Conservation (phyloP, 2,797 vertebrate species). For the Cichlasoma orientale region DNA sequence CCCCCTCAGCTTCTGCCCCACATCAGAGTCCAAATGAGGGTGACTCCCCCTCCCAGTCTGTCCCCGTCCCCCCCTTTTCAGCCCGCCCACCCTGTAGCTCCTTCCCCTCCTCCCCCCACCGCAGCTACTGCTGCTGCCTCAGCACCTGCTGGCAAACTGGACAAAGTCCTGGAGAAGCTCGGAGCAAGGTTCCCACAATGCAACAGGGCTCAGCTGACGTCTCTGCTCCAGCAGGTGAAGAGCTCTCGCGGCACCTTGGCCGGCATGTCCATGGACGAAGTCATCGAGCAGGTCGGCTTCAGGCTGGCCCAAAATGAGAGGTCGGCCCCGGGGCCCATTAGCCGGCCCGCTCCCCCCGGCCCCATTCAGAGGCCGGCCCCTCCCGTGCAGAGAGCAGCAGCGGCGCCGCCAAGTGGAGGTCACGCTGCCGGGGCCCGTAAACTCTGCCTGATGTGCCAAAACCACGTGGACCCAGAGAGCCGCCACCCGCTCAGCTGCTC, state of each 20-base stretch:
- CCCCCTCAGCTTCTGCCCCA: conserved; percentile 7
- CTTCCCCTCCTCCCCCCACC: conserved; percentile 24
- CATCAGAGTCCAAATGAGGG: neutral
- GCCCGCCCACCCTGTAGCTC: neutral
- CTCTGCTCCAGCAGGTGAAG: conserved; percentile 93
- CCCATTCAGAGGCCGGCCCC: conserved; percentile 74
- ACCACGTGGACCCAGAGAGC: conserved; percentile 83
- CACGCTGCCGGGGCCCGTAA: conserved; percentile 67
- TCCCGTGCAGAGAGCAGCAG: conserved; percentile 73
- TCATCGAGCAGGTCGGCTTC: conserved; percentile 85
- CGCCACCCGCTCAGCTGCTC: conserved; percentile 88
- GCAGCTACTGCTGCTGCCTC: conserved; percentile 20
- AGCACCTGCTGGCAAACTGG: conserved; percentile 81
- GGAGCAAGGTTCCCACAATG: conserved; percentile 86
- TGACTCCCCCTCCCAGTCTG: conserved; percentile 39
- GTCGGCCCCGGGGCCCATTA: conserved; percentile 78
- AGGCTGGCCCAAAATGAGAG: conserved; percentile 75
- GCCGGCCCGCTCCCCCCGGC: conserved; percentile 42
- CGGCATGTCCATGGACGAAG: conserved; percentile 89
- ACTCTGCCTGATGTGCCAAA: conserved; percentile 93
- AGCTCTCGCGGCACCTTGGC: conserved; percentile 89
- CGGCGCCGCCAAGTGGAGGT: conserved; percentile 32
- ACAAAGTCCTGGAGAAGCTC: conserved; percentile 90
- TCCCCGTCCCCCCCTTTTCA: conserved; percentile 45
- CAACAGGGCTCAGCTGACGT: conserved; percentile 86